phyloP scores from a whole-genome alignment of 2,113 vertebrate species.

The Neodon shergylaensis region DNA sequence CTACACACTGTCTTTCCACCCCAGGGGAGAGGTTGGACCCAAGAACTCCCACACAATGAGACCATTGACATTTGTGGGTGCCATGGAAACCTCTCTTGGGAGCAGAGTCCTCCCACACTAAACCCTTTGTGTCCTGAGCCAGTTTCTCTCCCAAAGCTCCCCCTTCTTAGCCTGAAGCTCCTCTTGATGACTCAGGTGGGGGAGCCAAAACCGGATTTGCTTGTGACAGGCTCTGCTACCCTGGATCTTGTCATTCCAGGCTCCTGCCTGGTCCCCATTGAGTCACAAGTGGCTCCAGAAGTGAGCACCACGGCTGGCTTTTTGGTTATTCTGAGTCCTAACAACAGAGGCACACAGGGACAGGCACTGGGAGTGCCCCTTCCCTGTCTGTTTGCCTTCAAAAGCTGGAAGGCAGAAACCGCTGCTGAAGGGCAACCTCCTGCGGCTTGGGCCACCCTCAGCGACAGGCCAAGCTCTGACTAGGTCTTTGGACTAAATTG shows the following conservation, averaged over 20 bases:
- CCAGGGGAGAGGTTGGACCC: neutral
- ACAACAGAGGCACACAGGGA: neutral
- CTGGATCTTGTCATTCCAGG: neutral
- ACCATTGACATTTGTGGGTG: conserved; percentile 26
- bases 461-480: neutral
- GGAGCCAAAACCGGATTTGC: neutral
- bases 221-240: neutral
- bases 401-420: neutral
- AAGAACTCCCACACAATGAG: conserved; percentile 56
- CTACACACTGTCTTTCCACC: neutral
- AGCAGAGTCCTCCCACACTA: conserved; percentile 44
- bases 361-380: accelerated
- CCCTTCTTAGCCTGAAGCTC: neutral
- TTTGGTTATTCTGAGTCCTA: neutral
- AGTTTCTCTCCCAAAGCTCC: neutral
- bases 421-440: neutral
- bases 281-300: neutral
- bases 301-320: neutral
- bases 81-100: conserved; percentile 61
- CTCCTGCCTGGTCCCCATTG: accelerated
- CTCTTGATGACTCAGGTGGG: neutral
- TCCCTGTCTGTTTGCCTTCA: neutral
- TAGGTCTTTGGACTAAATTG: neutral
- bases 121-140: conserved; percentile 45
- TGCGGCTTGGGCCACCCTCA: neutral